These are phyloP conservation scores for Parus major DNA, from an alignment of 2,113 vertebrate species.

Conservation along the genomic window DNA sequence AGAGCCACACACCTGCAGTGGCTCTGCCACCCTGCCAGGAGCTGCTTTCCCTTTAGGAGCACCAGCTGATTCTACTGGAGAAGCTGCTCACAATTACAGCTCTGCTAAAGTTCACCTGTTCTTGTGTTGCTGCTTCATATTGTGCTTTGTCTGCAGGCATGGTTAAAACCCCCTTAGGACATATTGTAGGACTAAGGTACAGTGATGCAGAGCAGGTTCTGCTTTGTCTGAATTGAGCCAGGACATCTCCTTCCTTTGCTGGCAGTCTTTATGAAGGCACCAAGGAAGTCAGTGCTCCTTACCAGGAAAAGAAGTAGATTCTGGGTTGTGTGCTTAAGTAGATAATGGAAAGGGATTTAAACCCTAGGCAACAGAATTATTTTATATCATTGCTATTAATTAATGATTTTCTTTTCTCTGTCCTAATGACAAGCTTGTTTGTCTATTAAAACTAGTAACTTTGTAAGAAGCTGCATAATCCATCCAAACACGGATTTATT, in stretches of 20 bases:
- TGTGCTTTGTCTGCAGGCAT: not conserved
- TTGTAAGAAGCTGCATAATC: not conserved
- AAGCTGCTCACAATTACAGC: not conserved
- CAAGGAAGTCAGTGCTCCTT: not conserved
- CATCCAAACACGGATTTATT: not conserved
- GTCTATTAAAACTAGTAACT: not conserved
- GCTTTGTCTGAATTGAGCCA: not conserved
- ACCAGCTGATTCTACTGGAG: not conserved
- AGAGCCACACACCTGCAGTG: accelerated
- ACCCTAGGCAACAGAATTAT: not conserved
- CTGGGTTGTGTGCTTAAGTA: not conserved
- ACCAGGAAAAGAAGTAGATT: not conserved
- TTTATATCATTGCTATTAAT: not conserved
- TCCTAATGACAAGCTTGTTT: not conserved
- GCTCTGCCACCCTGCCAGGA: not conserved
- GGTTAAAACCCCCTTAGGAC: not conserved
- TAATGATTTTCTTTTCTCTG: not conserved
- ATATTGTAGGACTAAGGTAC: not conserved
- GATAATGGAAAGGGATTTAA: not conserved
- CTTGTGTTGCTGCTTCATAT: not conserved
- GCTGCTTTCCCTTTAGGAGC: not conserved
- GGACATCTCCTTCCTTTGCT: not conserved
- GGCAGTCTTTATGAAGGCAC: not conserved
- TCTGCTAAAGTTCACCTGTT: not conserved
- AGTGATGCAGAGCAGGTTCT: not conserved